A percentile compares a stretch with the other conserved stretches of the same genome.
Evolutionary conservation across 2,113 vertebrate species (phyloP).

Genomic region (Progne subis): DNA sequence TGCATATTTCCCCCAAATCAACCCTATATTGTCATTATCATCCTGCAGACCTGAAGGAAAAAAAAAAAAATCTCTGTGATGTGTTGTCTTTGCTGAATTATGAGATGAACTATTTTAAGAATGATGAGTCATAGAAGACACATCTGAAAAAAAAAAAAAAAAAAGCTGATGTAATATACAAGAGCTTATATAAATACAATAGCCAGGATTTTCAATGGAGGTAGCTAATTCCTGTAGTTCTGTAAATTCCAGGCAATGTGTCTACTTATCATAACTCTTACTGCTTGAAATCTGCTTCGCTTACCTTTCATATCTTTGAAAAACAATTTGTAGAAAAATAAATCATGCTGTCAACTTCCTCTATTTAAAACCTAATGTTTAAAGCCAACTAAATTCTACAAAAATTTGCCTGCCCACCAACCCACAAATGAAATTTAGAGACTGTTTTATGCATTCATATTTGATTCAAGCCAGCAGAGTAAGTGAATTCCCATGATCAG

Average conservation of each 20-base stretch:
- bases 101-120: conserved; percentile 12
- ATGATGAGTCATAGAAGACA: conserved; percentile 16
- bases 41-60: background rate
- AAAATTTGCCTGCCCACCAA: background rate
- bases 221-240: background rate
- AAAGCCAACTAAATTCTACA: background rate
- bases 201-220: background rate
- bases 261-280: background rate
- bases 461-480: background rate
- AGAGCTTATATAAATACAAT: background rate
- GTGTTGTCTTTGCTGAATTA: conserved; percentile 12
- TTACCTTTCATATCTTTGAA: background rate
- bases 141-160: background rate
- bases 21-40: background rate
- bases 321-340: background rate
- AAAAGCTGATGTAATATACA: background rate
- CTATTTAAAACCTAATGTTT: background rate
- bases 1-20: background rate
- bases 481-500: background rate
- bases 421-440: background rate
- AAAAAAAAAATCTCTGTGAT: background rate
- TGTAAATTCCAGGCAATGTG: background rate
- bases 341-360: background rate
- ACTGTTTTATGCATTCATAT: background rate
- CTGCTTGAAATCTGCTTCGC: background rate